A percentile compares a stretch with the other conserved stretches of the same genome.
phyloP scores from a whole-genome alignment of 2,113 vertebrate species.

The Bos indicus region DNA sequence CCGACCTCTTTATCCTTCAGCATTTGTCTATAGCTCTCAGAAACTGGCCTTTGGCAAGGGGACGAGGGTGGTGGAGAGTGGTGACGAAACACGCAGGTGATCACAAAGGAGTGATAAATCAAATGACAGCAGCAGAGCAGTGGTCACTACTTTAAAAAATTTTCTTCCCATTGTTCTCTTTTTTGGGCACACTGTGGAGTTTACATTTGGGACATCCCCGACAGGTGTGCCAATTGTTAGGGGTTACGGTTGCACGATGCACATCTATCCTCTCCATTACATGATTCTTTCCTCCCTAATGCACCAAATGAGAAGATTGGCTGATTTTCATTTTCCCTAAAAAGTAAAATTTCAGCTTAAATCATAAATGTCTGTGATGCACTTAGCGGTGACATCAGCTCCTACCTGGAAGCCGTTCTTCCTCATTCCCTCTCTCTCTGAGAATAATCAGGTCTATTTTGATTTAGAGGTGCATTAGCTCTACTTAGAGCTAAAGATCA shows the following conservation, averaged over 20 bases:
- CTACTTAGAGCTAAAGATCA: slow-evolving; percentile 57
- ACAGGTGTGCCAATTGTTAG: not conserved
- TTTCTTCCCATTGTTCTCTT: not conserved
- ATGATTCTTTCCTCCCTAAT: slow-evolving; percentile 13
- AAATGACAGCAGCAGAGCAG: not conserved
- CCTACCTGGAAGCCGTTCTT: slow-evolving; percentile 46
- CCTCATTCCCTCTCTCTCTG: not conserved
- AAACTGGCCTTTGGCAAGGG: not conserved
- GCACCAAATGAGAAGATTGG: slow-evolving; percentile 41
- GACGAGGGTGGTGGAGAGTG: too few species aligned
- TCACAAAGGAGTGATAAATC: not conserved
- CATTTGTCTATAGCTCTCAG: not conserved
- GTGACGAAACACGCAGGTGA: not conserved
- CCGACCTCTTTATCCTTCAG: not conserved
- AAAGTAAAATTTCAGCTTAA: slow-evolving; percentile 55
- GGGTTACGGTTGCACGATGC: not conserved
- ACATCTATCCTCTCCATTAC: not conserved
- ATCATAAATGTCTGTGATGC: not conserved
- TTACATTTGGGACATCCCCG: not conserved
- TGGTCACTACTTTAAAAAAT: not conserved
- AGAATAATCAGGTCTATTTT: slow-evolving; percentile 33
- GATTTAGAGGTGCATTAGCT: slow-evolving; percentile 67
- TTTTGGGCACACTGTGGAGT: not conserved
- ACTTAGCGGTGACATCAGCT: slow-evolving; percentile 33
- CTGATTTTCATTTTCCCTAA: slow-evolving; percentile 48